phyloP scores from a whole-genome alignment of 2,888 invertebrate species.

The Muschampia plurimacula region DNA sequence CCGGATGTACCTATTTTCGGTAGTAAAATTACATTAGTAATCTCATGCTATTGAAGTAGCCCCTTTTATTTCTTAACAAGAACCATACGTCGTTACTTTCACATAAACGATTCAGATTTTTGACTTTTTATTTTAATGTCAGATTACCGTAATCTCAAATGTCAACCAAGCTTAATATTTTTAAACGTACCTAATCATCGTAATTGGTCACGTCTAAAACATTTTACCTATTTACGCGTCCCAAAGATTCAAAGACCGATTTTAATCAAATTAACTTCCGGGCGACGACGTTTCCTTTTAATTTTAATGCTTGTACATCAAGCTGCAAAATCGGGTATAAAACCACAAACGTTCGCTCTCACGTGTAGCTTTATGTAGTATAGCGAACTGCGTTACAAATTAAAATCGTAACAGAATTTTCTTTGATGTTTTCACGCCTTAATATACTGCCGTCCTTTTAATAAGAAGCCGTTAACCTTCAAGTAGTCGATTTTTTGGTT shows the following conservation, averaged over 20 bases:
- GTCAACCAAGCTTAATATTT: not conserved
- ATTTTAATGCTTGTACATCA: constrained; percentile 24
- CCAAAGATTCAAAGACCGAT: constrained; percentile 22
- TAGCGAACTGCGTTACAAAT: not conserved
- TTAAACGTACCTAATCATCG: constrained; percentile 2
- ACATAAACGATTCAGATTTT: too few relatives aligned
- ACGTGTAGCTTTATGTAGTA: not conserved
- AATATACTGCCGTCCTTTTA: too few relatives aligned
- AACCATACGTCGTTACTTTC: too few relatives aligned
- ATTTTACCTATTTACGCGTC: constrained; percentile 9
- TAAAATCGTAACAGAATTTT: too few relatives aligned
- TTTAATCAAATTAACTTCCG: constrained; percentile 21
- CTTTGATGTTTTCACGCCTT: too few relatives aligned
- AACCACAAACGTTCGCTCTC: not conserved
- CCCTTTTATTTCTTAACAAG: too few relatives aligned
- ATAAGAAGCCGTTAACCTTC: too few relatives aligned
- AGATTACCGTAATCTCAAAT: not conserved
- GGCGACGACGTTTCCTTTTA: constrained; percentile 17
- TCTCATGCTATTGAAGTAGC: too few relatives aligned
- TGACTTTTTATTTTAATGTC: not conserved
- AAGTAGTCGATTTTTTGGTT: too few relatives aligned
- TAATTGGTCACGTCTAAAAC: constrained; percentile 29
- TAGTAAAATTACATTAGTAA: too few relatives aligned
- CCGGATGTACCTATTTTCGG: too few relatives aligned
- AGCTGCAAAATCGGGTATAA: not conserved